phyloP scores from a whole-genome alignment of 2,113 vertebrate species.

The Rousettus leschenaultii region DNA sequence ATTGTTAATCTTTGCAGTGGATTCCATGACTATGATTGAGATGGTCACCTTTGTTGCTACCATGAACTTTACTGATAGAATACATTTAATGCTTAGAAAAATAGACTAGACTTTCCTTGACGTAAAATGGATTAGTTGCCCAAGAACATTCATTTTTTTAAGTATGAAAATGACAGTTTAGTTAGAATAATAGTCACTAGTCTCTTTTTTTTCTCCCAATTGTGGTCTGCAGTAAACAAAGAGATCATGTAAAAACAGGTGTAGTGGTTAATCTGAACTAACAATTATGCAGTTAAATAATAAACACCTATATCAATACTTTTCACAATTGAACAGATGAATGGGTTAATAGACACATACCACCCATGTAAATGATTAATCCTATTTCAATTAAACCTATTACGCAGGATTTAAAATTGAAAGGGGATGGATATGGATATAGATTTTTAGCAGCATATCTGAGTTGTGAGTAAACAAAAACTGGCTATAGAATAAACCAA shows the following conservation, averaged over 20 bases:
- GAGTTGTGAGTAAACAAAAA: not conserved
- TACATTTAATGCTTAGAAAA: slow-evolving; percentile 17
- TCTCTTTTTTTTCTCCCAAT: not conserved
- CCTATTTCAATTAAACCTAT: not conserved
- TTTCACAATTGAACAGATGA: not conserved
- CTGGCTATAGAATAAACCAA: not conserved
- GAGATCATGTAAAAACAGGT: not conserved
- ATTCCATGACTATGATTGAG: not conserved
- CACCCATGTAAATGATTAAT: not conserved
- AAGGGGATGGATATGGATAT: not conserved
- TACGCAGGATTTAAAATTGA: not conserved
- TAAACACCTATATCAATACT: not conserved
- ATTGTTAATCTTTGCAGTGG: not conserved
- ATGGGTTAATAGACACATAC: not conserved
- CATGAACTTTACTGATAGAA: slow-evolving; percentile 22
- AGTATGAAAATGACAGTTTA: not conserved
- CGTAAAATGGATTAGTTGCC: not conserved
- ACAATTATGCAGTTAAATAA: not conserved
- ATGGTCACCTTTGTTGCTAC: not conserved
- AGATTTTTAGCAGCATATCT: not conserved
- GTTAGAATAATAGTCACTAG: not conserved
- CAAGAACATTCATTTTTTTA: not conserved
- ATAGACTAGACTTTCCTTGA: not conserved
- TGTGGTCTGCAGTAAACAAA: slow-evolving; percentile 4
- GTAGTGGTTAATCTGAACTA: not conserved